Percentiles rank a stretch among this genome's conserved stretches.
Evolutionary conservation across 2,113 vertebrate species (phyloP).

Genomic region (Clupea harengus): DNA sequence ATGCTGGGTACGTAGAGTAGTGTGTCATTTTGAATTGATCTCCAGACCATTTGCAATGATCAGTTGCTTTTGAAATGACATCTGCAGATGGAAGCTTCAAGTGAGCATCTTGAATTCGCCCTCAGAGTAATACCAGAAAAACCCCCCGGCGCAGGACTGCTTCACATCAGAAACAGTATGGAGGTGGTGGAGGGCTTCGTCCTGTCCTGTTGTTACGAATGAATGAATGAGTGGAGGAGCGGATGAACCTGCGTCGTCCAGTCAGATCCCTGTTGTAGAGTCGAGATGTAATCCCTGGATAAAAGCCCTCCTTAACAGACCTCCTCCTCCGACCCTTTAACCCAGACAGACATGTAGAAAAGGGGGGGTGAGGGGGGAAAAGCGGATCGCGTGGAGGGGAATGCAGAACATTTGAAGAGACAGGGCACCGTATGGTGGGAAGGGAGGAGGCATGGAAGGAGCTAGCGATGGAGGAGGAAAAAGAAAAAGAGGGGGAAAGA

Average conservation of each 20-base stretch:
- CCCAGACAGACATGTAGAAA: not conserved
- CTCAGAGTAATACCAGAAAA: no score
- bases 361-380: not conserved
- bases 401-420: not conserved
- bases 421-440: not conserved
- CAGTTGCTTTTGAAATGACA: not conserved
- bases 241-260: not conserved
- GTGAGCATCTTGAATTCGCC: no score
- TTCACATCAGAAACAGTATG: not conserved
- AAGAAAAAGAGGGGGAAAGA: not conserved
- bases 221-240: not conserved
- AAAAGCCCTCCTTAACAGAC: not conserved
- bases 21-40: not conserved
- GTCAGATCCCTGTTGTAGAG: not conserved
- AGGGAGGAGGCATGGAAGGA: not conserved
- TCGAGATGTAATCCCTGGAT: not conserved
- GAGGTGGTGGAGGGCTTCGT: not conserved
- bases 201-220: not conserved
- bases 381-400: not conserved
- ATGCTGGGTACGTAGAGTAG: not conserved
- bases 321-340: not conserved
- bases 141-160: no score
- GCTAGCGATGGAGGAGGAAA: not conserved
- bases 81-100: no score
- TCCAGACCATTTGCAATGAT: not conserved